phyloP scores from a whole-genome alignment of 2,113 vertebrate genomes.

The Mungos mungo region DNA sequence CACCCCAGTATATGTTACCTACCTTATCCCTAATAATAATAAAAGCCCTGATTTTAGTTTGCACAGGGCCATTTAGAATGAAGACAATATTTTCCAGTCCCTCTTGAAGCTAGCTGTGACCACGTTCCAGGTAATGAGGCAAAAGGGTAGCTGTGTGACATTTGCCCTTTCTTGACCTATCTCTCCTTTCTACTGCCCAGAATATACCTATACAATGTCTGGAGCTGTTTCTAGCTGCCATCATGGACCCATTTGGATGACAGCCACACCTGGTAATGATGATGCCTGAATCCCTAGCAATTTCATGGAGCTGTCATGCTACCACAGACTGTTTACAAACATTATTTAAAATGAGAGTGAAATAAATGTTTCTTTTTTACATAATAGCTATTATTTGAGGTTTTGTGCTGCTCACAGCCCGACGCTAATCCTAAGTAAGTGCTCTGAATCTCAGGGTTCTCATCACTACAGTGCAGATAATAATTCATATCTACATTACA shows the following conservation, averaged over 20 bases:
- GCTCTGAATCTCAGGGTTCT: background rate
- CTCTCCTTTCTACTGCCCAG: background rate
- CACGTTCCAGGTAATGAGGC: background rate
- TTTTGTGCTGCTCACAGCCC: background rate
- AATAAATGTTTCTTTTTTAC: background rate
- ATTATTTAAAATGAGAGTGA: slow-evolving; percentile 4
- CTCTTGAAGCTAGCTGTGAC: background rate
- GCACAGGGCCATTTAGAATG: background rate
- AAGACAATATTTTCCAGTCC: background rate
- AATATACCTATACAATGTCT: background rate
- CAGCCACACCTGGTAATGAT: background rate
- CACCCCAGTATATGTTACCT: background rate
- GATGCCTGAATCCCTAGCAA: background rate
- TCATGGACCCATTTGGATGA: background rate
- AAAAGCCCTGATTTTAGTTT: background rate
- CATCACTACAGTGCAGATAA: background rate
- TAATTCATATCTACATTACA: background rate
- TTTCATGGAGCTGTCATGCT: no score
- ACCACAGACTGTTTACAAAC: background rate
- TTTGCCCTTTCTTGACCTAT: background rate
- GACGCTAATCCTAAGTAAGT: background rate
- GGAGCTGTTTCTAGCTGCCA: background rate
- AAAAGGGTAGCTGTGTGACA: background rate
- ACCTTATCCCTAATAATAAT: background rate
- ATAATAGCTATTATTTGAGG: background rate